Evolutionary conservation across 2,797 vertebrate species (phyloP).

Genomic region (Sibirionetta formosa): DNA sequence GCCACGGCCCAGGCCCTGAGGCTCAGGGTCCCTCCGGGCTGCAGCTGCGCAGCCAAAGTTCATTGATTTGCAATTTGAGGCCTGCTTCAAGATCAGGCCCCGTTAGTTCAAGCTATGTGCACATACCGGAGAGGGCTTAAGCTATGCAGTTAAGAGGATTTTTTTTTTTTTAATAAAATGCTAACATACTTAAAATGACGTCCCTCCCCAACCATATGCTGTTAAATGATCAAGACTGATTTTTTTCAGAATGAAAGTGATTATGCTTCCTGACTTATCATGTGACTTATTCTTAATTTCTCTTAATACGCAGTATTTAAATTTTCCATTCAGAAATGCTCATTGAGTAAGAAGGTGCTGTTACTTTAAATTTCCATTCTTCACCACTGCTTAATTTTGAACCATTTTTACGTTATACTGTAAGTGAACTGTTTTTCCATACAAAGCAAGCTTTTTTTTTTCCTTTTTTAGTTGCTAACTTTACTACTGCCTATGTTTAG

Average conservation of each 20-base stretch:
- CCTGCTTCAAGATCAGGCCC: neutral
- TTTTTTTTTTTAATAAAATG: neutral
- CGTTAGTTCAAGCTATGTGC: neutral
- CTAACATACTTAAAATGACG: neutral
- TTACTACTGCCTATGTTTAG: conserved; percentile 75
- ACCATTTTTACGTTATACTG: conserved; percentile 55
- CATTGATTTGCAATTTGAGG: neutral
- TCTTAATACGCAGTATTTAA: neutral
- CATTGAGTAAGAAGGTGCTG: conserved; percentile 2
- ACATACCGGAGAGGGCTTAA: neutral
- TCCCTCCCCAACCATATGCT: neutral
- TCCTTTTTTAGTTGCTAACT: conserved; percentile 73
- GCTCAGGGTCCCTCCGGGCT: neutral
- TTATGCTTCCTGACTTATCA: neutral
- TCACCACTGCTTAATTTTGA: conserved; percentile 52
- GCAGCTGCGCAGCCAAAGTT: neutral
- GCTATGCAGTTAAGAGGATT: neutral
- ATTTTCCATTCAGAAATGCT: conserved; percentile 1
- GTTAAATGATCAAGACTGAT: neutral
- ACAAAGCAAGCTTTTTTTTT: conserved; percentile 57
- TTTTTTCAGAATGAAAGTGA: neutral
- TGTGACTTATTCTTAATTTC: conserved; percentile 23
- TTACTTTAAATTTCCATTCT: conserved; percentile 69
- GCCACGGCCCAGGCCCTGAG: neutral
- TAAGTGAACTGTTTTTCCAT: conserved; percentile 68